Conservation (phyloP, 2,888 invertebrate species). For the Hydrotaea cyrtoneurina region DNA sequence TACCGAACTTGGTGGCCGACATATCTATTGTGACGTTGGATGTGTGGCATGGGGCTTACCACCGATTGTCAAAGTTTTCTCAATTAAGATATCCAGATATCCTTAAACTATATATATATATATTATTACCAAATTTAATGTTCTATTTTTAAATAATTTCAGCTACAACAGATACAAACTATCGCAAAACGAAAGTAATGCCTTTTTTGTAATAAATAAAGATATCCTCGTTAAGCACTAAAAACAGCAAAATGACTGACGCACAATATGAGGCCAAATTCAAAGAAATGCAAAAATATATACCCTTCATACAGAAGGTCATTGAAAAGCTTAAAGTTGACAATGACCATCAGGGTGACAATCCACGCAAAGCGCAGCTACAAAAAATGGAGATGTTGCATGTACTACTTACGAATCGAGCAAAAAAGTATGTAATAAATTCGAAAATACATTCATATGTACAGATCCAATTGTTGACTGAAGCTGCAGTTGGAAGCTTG, state of each 20-base stretch:
- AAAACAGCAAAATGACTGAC: constrained; percentile 65
- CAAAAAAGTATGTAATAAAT: constrained; percentile 69
- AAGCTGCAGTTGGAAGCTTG: too few species aligned
- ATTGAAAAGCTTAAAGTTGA: constrained; percentile 84
- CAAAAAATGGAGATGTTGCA: constrained; percentile 75
- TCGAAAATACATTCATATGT: not conserved
- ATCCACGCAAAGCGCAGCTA: constrained; percentile 72
- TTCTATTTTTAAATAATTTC: not conserved
- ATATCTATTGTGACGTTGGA: too few species aligned
- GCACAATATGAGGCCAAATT: constrained; percentile 70
- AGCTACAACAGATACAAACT: not conserved
- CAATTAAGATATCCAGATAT: too few species aligned
- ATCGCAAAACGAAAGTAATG: not conserved
- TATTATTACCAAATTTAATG: not conserved
- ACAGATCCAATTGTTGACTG: too few species aligned
- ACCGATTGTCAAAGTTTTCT: too few species aligned
- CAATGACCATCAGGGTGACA: constrained; percentile 68
- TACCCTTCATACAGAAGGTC: constrained; percentile 88
- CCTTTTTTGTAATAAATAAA: not conserved
- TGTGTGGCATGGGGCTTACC: too few species aligned
- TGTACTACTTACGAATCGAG: constrained; percentile 70
- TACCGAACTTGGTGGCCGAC: too few species aligned
- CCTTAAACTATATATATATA: too few species aligned
- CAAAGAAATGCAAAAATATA: constrained; percentile 81
- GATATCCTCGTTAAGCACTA: not conserved